phyloP scores from a whole-genome alignment of 2,113 vertebrate genomes.

The Upupa epops region DNA sequence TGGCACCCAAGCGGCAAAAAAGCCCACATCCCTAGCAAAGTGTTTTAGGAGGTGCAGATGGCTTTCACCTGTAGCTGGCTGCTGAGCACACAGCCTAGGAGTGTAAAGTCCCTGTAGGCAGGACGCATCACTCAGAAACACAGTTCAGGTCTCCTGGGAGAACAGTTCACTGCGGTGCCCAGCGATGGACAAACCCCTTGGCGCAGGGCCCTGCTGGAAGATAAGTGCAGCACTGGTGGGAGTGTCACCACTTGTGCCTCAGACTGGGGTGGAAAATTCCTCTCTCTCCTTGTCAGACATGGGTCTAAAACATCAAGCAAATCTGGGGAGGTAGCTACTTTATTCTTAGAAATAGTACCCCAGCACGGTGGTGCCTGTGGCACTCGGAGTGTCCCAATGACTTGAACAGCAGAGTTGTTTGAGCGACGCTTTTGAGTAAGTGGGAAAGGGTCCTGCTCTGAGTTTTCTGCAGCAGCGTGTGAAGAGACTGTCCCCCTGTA shows the following conservation, averaged over 20 bases:
- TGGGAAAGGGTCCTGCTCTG: not conserved
- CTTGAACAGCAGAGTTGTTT: not conserved
- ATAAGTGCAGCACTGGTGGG: not conserved
- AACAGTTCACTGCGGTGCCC: accelerated
- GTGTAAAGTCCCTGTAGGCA: not conserved
- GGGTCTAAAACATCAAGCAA: not conserved
- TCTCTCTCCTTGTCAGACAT: not conserved
- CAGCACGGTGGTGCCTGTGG: not conserved
- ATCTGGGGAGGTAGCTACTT: not conserved
- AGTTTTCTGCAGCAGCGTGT: not conserved
- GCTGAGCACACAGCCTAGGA: not conserved
- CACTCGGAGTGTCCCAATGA: not conserved
- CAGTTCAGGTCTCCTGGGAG: not conserved
- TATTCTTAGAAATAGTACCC: not conserved
- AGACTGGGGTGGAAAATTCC: not conserved
- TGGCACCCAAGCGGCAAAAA: not conserved
- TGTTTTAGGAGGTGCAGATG: not conserved
- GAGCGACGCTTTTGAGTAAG: not conserved
- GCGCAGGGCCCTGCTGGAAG: not conserved
- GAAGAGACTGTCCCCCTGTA: not conserved
- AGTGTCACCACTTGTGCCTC: not conserved
- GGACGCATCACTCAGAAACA: not conserved
- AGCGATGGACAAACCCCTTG: not conserved
- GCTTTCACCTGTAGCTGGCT: not conserved
- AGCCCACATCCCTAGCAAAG: not conserved